Evolutionary conservation across 2,888 invertebrate genomes (phyloP), one percentile per base, ranked within the genome.

Genomic region (Tetrapedia diversipes): DNA sequence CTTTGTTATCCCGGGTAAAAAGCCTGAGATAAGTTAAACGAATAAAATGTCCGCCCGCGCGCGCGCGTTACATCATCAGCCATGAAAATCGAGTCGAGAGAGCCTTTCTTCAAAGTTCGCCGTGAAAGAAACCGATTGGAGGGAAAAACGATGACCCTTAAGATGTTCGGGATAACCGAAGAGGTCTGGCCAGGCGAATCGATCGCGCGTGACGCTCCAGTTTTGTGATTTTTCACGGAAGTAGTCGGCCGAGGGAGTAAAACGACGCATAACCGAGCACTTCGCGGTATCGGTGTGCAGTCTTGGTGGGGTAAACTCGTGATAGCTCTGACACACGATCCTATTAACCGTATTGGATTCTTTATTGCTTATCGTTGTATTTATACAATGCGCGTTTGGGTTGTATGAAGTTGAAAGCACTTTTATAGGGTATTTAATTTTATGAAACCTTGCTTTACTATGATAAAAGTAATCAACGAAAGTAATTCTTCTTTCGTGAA

Each of bases 1-100:
- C 49, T 68, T 79, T 78, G 79, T 78, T 79, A 78, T 60, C 79
- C 22, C 51, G 22, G 32, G 37, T 32, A 54, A n/a, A n/a, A n/a
- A 65, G 39, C 65, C 57, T 22, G 65, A 68, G 64, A 59, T 64
- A 71, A 64, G 71, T 80, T 49, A 57, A 61, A 43, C 67, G 70
- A 80, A 76, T 56, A 34, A 79, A 78, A 73, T 61, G 61, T 32
- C 24, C 34, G 27, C 4, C 19, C 24, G 27, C 1, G 24, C 24
- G 41, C 11, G 29, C 41, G 45, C n/a, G 63, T 67, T 77, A 53
- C 24, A 41, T 67, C 71, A 53, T 51, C 29, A 29, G 34, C 41
- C 32, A 49, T 59, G 49, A 22, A 54, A 68, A 64, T 67, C 29
- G 34, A 57, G 54, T 24, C 61, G 43, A 24, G 51, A 34, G 37